Percentiles rank a stretch among this genome's conserved stretches.
Evolutionary conservation across 1,140 invertebrate genomes (phyloP).

Genomic region (Drosophila ficusphila): DNA sequence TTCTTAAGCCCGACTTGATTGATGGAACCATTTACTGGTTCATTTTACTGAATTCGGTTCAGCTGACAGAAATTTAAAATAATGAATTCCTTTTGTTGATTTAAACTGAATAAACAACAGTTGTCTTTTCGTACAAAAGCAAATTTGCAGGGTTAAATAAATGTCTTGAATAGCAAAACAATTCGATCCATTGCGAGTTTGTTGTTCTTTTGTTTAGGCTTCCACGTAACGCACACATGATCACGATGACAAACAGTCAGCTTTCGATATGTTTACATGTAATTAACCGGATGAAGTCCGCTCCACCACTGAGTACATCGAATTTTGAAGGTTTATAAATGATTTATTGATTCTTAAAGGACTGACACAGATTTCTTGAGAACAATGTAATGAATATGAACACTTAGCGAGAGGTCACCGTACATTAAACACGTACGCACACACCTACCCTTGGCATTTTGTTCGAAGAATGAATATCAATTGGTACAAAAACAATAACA

Average conservation of each 20-base stretch:
- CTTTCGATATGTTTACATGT: too few species aligned
- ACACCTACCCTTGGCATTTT: constrained; percentile 73
- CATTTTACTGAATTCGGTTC: neutral
- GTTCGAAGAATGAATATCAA: constrained; percentile 48
- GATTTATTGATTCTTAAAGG: constrained; percentile 18
- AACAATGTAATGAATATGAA: constrained; percentile 19
- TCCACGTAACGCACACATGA: constrained; percentile 34
- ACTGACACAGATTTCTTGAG: constrained; percentile 16
- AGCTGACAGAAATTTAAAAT: constrained; percentile 9
- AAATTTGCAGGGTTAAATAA: neutral
- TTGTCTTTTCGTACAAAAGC: neutral
- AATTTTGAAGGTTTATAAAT: neutral
- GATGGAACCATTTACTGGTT: neutral
- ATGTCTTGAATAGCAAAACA: neutral
- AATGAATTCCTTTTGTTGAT: neutral
- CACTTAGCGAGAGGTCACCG: constrained; percentile 16
- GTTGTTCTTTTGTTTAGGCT: constrained; percentile 4
- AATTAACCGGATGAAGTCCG: neutral
- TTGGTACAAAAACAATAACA: constrained; percentile 15
- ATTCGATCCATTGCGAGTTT: constrained; percentile 9
- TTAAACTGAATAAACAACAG: constrained; percentile 30
- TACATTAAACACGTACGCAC: constrained; percentile 12
- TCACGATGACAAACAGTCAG: constrained; percentile 8
- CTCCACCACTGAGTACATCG: neutral
- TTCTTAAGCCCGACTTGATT: neutral